phyloP scores from a whole-genome alignment of 2,797 vertebrate genomes.

The Emydoidea blandingii region DNA sequence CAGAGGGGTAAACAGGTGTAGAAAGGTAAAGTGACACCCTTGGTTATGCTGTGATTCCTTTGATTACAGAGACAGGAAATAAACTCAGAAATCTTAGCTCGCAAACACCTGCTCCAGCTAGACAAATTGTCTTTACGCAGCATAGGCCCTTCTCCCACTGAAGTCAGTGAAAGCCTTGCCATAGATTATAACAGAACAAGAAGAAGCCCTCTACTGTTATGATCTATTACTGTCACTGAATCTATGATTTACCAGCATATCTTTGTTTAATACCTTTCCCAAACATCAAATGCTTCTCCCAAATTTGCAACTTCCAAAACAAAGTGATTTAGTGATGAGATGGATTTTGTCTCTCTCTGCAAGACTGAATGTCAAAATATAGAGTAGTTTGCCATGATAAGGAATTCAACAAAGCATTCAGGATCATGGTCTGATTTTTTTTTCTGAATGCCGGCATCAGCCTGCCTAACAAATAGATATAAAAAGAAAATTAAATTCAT shows the following conservation, averaged over 20 bases:
- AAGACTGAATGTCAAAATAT: background rate
- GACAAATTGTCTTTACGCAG: background rate
- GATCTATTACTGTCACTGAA: background rate
- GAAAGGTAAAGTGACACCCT: background rate
- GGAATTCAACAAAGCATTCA: background rate
- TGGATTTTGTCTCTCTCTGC: background rate
- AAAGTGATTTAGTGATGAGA: background rate
- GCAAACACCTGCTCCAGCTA: background rate
- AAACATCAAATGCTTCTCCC: background rate
- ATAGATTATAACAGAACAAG: background rate
- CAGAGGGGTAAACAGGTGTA: constrained; percentile 7
- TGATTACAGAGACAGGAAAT: background rate
- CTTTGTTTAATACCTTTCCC: background rate
- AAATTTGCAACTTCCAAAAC: constrained; percentile 7
- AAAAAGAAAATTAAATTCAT: constrained; percentile 2
- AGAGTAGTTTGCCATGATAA: background rate
- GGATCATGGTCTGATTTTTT: background rate
- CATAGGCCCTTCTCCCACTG: background rate
- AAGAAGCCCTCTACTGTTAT: background rate
- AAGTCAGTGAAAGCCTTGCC: background rate
- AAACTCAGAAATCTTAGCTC: background rate
- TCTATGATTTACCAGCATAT: background rate
- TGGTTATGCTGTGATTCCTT: constrained; percentile 31
- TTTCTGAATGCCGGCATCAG: background rate
- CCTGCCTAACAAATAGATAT: background rate